These are phyloP conservation scores for Bombyx mori DNA, from an alignment of 1,140 invertebrate species.

Conservation along the genomic window DNA sequence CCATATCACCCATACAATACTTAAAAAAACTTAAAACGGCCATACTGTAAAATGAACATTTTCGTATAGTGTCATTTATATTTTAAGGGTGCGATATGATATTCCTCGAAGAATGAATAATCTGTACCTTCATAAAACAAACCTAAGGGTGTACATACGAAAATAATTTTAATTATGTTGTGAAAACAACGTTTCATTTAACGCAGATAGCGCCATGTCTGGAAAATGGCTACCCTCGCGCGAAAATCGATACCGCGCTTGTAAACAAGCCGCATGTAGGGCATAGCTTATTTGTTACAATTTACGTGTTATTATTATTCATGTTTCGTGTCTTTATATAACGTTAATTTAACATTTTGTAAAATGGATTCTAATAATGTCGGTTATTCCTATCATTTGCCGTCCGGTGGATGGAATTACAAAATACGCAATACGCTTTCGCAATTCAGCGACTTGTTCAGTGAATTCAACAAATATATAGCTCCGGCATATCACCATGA, in stretches of 20 bases:
- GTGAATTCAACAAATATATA: slow-evolving; percentile 96
- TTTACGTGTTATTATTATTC: slow-evolving; percentile 24
- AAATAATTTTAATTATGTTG: too few species aligned
- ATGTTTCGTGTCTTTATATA: slow-evolving; percentile 39
- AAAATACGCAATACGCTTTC: slow-evolving; percentile 84
- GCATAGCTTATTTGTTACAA: slow-evolving; percentile 32
- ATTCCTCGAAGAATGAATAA: too few species aligned
- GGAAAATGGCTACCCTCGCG: slow-evolving; percentile 7
- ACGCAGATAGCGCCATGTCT: too few species aligned
- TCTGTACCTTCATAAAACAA: too few species aligned
- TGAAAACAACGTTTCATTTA: too few species aligned
- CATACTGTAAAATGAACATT: too few species aligned
- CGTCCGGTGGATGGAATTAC: slow-evolving; percentile 83
- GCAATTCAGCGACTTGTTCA: slow-evolving; percentile 94
- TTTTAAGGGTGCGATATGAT: too few species aligned
- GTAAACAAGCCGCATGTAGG: slow-evolving; percentile 60
- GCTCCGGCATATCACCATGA: slow-evolving; percentile 97
- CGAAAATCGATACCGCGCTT: slow-evolving; percentile 66
- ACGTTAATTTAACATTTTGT: neutral
- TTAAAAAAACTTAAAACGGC: too few species aligned
- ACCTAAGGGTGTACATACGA: too few species aligned
- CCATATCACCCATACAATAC: too few species aligned
- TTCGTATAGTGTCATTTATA: too few species aligned
- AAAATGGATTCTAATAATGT: slow-evolving; percentile 76
- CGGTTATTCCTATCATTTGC: slow-evolving; percentile 88